Conservation (phyloP, 2,888 invertebrate species). For the Masnerella sp. region DNA sequence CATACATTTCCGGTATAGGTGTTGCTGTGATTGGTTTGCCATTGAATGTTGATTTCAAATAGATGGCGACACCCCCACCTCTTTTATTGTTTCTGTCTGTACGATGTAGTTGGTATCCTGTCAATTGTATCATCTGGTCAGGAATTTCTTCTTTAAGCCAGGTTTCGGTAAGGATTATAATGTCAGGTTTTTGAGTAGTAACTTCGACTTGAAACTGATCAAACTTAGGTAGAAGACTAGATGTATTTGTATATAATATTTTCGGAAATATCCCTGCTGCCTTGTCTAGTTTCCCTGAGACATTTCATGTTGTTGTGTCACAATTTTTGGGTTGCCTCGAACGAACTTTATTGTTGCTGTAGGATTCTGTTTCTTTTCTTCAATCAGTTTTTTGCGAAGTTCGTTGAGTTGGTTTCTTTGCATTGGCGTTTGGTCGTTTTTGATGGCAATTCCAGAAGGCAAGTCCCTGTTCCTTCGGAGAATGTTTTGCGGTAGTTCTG, state of each 20-base stretch:
- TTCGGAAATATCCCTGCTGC: background rate
- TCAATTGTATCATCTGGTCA: background rate
- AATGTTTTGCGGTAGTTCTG: too few relatives aligned
- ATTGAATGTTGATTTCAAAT: background rate
- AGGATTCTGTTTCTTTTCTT: background rate
- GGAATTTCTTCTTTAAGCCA: background rate
- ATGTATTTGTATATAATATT: constrained; percentile 2
- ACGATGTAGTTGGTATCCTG: background rate
- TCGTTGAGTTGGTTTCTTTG: background rate
- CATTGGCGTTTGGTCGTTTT: constrained; percentile 2
- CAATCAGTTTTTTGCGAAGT: background rate
- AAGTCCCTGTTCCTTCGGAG: too few relatives aligned
- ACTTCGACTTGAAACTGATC: background rate
- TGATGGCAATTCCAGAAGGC: too few relatives aligned
- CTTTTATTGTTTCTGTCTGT: background rate
- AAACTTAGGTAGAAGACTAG: background rate
- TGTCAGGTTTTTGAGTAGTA: background rate
- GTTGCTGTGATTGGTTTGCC: background rate
- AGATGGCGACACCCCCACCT: background rate
- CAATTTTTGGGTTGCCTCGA: background rate
- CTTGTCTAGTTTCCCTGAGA: background rate
- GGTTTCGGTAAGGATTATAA: background rate
- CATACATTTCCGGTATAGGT: background rate
- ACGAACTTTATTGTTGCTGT: background rate
- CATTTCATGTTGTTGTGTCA: background rate